phyloP scores from a whole-genome alignment of 2,113 vertebrate species.

The Nycticorax nycticorax region DNA sequence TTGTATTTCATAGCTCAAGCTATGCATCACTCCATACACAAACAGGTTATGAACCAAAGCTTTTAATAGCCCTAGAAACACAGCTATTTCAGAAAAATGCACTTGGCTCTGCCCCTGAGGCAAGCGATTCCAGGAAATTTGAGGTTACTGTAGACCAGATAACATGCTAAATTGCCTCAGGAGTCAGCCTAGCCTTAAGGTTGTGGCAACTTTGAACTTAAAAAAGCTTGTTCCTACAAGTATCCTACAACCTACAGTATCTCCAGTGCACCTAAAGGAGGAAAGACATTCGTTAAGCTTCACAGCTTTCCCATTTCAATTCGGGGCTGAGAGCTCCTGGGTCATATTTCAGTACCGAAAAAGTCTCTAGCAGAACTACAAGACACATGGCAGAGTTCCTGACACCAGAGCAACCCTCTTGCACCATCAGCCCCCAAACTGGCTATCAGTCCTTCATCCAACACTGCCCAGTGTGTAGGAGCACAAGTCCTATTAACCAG shows the following conservation, averaged over 20 bases:
- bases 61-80: background rate
- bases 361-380: background rate
- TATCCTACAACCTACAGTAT: too few species aligned
- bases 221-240: background rate
- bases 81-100: background rate
- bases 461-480: fast-evolving
- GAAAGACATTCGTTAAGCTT: background rate
- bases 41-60: background rate
- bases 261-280: background rate
- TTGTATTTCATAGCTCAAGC: background rate
- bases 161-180: background rate
- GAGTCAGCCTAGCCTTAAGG: background rate
- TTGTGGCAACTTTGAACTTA: background rate
- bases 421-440: background rate
- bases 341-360: background rate
- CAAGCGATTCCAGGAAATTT: background rate
- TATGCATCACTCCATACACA: background rate
- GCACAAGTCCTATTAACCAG: fast-evolving
- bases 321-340: background rate
- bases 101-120: background rate
- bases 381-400: background rate
- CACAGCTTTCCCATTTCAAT: background rate
- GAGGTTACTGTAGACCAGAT: background rate
- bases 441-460: background rate
- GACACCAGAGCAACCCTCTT: background rate